These are phyloP conservation scores for Zaprionus davidi DNA, from an alignment of 1,140 invertebrate species.

Conservation along the genomic window DNA sequence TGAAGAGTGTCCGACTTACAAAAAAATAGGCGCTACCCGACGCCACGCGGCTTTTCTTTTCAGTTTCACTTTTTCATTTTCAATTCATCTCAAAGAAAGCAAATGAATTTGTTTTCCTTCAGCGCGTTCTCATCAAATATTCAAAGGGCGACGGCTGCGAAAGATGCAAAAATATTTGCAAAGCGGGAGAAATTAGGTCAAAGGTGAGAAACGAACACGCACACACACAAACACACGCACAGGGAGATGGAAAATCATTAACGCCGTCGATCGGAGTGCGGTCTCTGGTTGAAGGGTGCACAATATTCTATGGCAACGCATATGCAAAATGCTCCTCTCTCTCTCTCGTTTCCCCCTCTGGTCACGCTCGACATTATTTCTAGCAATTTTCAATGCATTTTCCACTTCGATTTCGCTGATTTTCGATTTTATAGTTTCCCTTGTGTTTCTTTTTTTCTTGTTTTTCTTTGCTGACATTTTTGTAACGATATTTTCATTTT, in stretches of 20 bases:
- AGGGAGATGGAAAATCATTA: constrained; percentile 7
- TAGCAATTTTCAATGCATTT: constrained; percentile 69
- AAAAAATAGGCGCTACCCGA: constrained; percentile 33
- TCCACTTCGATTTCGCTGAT: constrained; percentile 43
- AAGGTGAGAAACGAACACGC: constrained; percentile 50
- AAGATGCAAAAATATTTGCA: constrained; percentile 70
- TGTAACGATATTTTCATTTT: constrained; percentile 50
- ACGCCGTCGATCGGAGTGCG: constrained; percentile 3
- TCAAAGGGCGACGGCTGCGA: constrained; percentile 48
- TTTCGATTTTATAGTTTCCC: constrained; percentile 54
- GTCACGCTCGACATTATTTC: constrained; percentile 72
- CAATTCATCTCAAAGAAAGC: constrained; percentile 32
- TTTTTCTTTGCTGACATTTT: constrained; percentile 36
- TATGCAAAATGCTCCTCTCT: constrained; percentile 65
- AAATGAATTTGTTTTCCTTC: constrained; percentile 68
- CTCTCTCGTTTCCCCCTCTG: constrained; percentile 19
- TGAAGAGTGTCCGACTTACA: constrained; percentile 5
- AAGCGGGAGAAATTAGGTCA: constrained; percentile 62
- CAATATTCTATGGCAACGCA: constrained; percentile 66
- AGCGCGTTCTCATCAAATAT: constrained; percentile 39
- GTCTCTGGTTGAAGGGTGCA: not conserved
- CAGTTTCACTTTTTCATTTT: constrained; percentile 10
- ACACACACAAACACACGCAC: constrained; percentile 23
- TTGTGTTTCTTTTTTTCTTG: constrained; percentile 38
- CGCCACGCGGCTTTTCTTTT: constrained; percentile 63